Percentiles rank a stretch among this genome's conserved stretches.
Conservation (phyloP, 2,113 vertebrate species). For the Suncus etruscus region DNA sequence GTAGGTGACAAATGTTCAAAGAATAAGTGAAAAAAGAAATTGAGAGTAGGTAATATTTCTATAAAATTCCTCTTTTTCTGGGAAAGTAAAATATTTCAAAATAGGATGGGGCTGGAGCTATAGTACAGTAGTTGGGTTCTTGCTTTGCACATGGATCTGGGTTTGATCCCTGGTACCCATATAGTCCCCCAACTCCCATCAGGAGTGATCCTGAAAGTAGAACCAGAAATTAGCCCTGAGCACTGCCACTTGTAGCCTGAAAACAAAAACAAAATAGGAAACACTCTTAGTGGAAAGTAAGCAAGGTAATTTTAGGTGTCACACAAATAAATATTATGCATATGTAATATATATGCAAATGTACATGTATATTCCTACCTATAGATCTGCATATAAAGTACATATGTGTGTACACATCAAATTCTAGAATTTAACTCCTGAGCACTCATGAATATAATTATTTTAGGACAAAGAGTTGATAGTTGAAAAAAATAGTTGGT, state of each 20-base stretch:
- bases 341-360: neutral
- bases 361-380: neutral
- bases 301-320: constrained; percentile 40
- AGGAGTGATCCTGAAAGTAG: too few relatives aligned
- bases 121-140: too few relatives aligned
- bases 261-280: neutral
- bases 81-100: neutral
- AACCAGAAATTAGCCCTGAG: too few relatives aligned
- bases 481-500: constrained; percentile 7
- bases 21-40: constrained; percentile 31
- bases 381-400: neutral
- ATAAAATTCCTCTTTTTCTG: neutral
- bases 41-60: neutral
- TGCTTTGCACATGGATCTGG: too few relatives aligned
- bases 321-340: neutral
- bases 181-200: too few relatives aligned
- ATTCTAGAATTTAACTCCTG: neutral
- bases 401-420: neutral
- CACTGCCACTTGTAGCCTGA: too few relatives aligned
- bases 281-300: neutral
- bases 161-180: too few relatives aligned
- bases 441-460: neutral
- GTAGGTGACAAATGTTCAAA: neutral
- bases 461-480: constrained; percentile 23
- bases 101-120: too few relatives aligned